Conservation (phyloP, 1,140 invertebrate species). For the Calliphora vicina region DNA sequence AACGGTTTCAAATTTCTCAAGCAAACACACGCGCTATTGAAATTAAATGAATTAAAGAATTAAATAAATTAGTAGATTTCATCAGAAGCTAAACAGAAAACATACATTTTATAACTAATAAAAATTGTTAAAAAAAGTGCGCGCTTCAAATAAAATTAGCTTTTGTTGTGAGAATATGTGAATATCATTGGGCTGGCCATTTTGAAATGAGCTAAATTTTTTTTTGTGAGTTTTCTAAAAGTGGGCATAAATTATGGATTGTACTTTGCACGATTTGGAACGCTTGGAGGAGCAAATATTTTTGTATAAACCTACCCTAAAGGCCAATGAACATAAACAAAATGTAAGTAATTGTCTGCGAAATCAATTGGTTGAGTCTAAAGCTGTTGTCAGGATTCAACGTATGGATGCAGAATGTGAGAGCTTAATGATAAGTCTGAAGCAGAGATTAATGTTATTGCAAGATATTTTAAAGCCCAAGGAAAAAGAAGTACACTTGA, state of each 20-base stretch:
- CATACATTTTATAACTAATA: neutral
- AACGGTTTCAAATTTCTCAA: neutral
- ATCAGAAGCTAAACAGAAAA: neutral
- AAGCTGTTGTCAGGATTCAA: neutral
- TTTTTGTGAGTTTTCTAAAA: neutral
- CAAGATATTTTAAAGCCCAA: neutral
- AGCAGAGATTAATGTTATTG: neutral
- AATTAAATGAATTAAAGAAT: neutral
- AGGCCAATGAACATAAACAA: neutral
- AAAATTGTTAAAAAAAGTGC: neutral
- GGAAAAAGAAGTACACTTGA: neutral
- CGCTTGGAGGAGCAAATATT: constrained; percentile 5
- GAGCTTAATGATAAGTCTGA: neutral
- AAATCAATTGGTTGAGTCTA: neutral
- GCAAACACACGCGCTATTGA: neutral
- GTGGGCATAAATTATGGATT: neutral
- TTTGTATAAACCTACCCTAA: neutral
- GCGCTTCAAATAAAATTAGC: neutral
- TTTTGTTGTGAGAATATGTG: neutral
- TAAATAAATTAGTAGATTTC: neutral
- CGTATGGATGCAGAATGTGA: constrained; percentile 8
- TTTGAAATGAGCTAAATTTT: neutral
- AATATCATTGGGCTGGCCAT: neutral
- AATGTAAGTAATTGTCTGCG: neutral
- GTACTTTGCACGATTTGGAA: neutral